Base-by-base conservation (phyloP, 2,888 invertebrate species). In the Theretra japonica region DNA sequence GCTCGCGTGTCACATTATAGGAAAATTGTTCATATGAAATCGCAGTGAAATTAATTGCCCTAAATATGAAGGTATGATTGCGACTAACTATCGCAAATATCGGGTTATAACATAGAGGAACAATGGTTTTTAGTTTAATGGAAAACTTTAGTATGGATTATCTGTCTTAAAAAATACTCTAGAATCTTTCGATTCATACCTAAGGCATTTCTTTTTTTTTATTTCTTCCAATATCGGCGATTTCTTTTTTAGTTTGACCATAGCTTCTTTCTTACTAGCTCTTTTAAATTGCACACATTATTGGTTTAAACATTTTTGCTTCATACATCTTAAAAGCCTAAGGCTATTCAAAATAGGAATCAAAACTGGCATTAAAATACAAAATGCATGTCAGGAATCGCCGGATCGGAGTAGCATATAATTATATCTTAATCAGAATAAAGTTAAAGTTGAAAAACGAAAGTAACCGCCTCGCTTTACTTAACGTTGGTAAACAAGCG, bases 401-500 rank as follows among this genome's bases (percentile, higher is more conserved):
- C 19, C n/a, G n/a, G 65, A 65, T 41, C 11, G 41, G 23, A 23
- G 23, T 23, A 48, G 11, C 21, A 23, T 33, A 62, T 62, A 62
- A 62, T 65, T 65, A 65, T 65, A 65, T 48, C 68, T 69, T 53
- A 30, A 56, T 69, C 56, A 69, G n/a, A 56, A 28, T 33, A 53
- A 70, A 62, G 23, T 21, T 11, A 7, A 17, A 25, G n/a, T 58
- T 73, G 75, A 76, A 76, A 70, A 74, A 77, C 69, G 65, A 72
- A 75, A 75, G 76, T 79, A 77, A 60, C 28, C 19, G 70, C 73
- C 72, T 75, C 65, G 78, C 21, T 70, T 81, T 77, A 79, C 75
- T 76, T 78, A 76, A 76, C 73, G 78, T 83, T 80, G 75, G 76
- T 83, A 79, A 85, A 83, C 83, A 83, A 86, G 82, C 84, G 82